Evolutionary conservation across 2,113 vertebrate genomes (phyloP), one percentile per base, ranked within the genome.

Genomic region (Mormoops blainvillei): DNA sequence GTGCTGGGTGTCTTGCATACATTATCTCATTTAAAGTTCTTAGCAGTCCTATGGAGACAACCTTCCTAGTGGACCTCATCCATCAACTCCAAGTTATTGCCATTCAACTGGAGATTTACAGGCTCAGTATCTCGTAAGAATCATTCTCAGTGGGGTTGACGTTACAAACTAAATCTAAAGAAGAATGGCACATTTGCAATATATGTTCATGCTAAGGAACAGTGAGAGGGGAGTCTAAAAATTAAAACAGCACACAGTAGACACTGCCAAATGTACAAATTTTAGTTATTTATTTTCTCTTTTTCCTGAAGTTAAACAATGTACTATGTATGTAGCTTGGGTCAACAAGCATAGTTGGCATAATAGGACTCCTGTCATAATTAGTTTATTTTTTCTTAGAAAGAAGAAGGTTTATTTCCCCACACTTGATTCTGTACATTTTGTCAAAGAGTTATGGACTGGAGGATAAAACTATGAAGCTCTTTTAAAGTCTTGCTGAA

Each of bases 281-380:
- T 94, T 96, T 19, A 68, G 38, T 91, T 88, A 31, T 84, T 82
- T 86, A 43, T 89, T 54, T 94, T 94, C 22, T 88, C 9, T 65
- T 82, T 86, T 63, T 84, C 31, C 48, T 83, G 33, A 10, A 22
- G 50, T 82, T 92, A 87, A 95, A 74, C 80, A 93, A 89, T 80
- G 18, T 4, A 36, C 38, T 94, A 22, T 92, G 15, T 58, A 52
- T 87, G 96, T 92, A 81, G 8, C 41, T 77, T 20, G 67, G 28
- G 11, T 80, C 45, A 96, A 38, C 58, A 76, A 81, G 7, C 48
- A 80, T 11, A 92, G 36, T 56, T 92, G 26, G 6, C 14, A 54
- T 87, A 68, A 84, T 56, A 86, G 22, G 36, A 80, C 16, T 71
- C 70, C 71, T 70, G 36, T 87, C 38, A 22, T 52, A 90, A 91